Percentiles rank a stretch among this genome's conserved stretches.
phyloP scores from a whole-genome alignment of 92 coral and sea anemone species.

The Galaxea fascicularis region DNA sequence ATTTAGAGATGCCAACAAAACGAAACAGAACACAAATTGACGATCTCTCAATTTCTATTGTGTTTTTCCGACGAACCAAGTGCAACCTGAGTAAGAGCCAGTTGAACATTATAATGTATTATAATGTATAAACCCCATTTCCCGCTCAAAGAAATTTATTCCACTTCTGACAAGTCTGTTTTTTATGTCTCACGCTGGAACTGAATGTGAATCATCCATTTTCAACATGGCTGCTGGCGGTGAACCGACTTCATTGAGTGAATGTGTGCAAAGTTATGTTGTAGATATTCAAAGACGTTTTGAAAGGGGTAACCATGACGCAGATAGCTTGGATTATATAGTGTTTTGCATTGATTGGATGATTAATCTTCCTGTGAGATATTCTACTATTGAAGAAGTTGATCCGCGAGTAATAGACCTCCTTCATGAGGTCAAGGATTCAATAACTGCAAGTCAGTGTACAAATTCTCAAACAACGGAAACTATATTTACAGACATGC shows the following conservation, averaged over 20 bases:
- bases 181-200: too few relatives aligned
- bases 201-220: background rate
- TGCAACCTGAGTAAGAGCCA: slow-evolving; percentile 12
- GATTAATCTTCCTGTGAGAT: slow-evolving; percentile 27
- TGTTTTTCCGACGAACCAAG: background rate
- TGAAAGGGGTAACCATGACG: slow-evolving; percentile 45
- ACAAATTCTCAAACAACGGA: background rate
- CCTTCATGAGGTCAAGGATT: slow-evolving; percentile 44
- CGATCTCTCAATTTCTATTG: slow-evolving; percentile 18
- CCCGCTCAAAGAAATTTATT: background rate
- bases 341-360: too few relatives aligned
- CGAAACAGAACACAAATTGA: slow-evolving; percentile 9
- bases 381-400: slow-evolving; percentile 17
- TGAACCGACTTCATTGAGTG: slow-evolving; percentile 17
- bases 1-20: slow-evolving; percentile 1
- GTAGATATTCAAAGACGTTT: slow-evolving; percentile 54
- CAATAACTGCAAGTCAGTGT: slow-evolving; percentile 11
- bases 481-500: background rate
- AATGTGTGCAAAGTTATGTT: slow-evolving; percentile 42
- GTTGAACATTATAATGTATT: slow-evolving; percentile 13
- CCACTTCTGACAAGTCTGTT: too few relatives aligned
- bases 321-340: slow-evolving; percentile 45
- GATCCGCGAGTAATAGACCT: slow-evolving; percentile 38
- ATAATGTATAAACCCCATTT: too few relatives aligned
- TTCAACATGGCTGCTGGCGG: slow-evolving; percentile 8